Conservation (phyloP, 2,888 invertebrate genomes). For the Schizotus pectinicornis region DNA sequence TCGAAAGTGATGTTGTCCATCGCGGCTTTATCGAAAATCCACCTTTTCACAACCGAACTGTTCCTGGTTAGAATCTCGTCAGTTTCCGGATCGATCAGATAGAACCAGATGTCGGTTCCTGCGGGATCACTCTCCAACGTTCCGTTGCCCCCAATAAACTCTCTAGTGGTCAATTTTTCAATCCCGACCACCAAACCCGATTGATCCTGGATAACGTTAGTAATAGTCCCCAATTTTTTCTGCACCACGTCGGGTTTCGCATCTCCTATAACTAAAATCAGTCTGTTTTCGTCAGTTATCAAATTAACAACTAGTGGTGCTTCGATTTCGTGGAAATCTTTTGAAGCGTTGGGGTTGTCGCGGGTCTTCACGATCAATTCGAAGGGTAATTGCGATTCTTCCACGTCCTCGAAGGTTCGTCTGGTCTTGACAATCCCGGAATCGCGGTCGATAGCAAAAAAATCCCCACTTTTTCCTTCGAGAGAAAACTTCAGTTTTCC, state of each 20-base stretch:
- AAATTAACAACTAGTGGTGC: slow-evolving; percentile 78
- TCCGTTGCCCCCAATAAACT: slow-evolving; percentile 75
- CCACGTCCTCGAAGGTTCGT: slow-evolving; percentile 73
- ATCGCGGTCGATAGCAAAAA: slow-evolving; percentile 74
- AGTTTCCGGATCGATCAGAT: slow-evolving; percentile 79
- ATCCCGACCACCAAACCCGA: slow-evolving; percentile 80
- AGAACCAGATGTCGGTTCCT: slow-evolving; percentile 89
- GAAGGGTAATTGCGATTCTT: slow-evolving; percentile 71
- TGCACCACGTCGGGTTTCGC: slow-evolving; percentile 74
- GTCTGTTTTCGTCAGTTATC: slow-evolving; percentile 76
- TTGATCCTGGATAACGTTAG: slow-evolving; percentile 71
- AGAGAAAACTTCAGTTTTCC: slow-evolving; percentile 77
- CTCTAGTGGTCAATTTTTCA: slow-evolving; percentile 81
- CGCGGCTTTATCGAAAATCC: slow-evolving; percentile 66
- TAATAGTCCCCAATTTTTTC: slow-evolving; percentile 62
- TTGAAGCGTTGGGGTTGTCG: slow-evolving; percentile 73
- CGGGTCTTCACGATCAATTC: slow-evolving; percentile 74
- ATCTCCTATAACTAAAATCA: slow-evolving; percentile 79
- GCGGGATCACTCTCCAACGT: slow-evolving; percentile 73
- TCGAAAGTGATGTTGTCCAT: slow-evolving; percentile 72
- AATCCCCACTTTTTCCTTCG: slow-evolving; percentile 61
- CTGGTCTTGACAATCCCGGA: slow-evolving; percentile 80
- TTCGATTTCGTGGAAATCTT: slow-evolving; percentile 68
- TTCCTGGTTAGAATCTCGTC: slow-evolving; percentile 78
- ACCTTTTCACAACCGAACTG: slow-evolving; percentile 70